Base-by-base conservation (phyloP, 1,140 invertebrate species). In the Sarcophaga bullata region DNA sequence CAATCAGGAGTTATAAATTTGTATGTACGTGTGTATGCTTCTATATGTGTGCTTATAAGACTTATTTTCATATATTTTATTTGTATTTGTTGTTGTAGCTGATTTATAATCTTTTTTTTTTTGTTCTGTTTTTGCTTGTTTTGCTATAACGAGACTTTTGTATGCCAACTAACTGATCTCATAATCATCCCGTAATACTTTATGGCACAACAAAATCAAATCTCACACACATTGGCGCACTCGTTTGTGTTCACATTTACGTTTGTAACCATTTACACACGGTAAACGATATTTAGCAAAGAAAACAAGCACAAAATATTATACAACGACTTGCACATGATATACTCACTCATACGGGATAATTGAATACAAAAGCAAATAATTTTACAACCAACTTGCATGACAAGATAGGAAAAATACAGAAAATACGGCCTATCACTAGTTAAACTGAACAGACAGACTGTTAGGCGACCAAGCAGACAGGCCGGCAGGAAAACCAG, bases 81-180 rank as follows among this genome's bases (percentile, higher is more conserved):
- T 37, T 52, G 50, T 52, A 13, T 52, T 52, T 52, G 17, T 68
- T 62, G 58, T 62, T 62, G 11, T 7, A 15, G 1, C 15, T 50
- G 48, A 17, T 76, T 50, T 72, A 8, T 62, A n/a, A 19, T 72
- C 19, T 72, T 54, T 54, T 54, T 54, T 72, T 72, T 54, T 54
- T 54, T 54, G 4, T 37, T 37, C 25, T 37, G 25, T 37, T 37
- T 37, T 37, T 37, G 1, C 52, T 54, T 15, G 15, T 54, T 54
- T 54, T 73, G 25, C 72, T 73, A 8, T 19, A 52, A 78, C 48
- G 49, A 78, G 52, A 7, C 25, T 78, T 49, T 76, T 48, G 73
- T 76, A 13, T 78, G 75, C 75, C 75, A 78, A 78, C 75, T 78
- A 48, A 78, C 75, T 78, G 75, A 78, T 78, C 75, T 78, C 75